Conservation (phyloP, 2,113 vertebrate genomes). For the Gyps fulvus region DNA sequence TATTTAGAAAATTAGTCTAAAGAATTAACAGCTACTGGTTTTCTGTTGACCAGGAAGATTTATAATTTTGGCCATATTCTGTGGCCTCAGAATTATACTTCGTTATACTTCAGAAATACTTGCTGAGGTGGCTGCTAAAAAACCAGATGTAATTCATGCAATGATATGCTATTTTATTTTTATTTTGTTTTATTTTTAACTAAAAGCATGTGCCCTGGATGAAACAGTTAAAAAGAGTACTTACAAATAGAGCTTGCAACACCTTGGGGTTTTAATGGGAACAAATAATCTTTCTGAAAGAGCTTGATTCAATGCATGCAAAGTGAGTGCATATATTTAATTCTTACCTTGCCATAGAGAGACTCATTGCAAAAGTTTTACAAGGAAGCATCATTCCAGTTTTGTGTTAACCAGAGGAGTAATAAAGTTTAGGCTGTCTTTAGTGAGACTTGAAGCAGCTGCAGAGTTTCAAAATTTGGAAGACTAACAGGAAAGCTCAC, state of each 20-base stretch:
- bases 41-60: not conserved
- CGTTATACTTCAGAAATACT: conserved; percentile 73
- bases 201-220: conserved; percentile 74
- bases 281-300: conserved; percentile 21
- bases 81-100: not conserved
- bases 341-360: conserved; percentile 77
- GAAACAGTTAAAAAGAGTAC: conserved; percentile 24
- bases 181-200: conserved; percentile 35
- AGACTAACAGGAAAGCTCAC: not conserved
- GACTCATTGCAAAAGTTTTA: conserved; percentile 7
- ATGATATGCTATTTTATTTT: conserved; percentile 4
- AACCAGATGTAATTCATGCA: not conserved
- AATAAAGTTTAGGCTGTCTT: conserved; percentile 15
- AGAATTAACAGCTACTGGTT: not conserved
- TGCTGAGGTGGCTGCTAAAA: conserved; percentile 60
- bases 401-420: not conserved
- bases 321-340: conserved; percentile 64
- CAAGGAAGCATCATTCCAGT: conserved; percentile 1
- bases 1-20: not conserved
- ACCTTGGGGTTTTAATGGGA: conserved; percentile 63
- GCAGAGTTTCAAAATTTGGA: conserved; percentile 41
- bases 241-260: conserved; percentile 62
- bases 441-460: conserved; percentile 3
- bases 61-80: not conserved
- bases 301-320: conserved; percentile 74